These are phyloP conservation scores for Amphipoea lucens DNA, from an alignment of 2,888 invertebrate genomes.

Conservation along the genomic window DNA sequence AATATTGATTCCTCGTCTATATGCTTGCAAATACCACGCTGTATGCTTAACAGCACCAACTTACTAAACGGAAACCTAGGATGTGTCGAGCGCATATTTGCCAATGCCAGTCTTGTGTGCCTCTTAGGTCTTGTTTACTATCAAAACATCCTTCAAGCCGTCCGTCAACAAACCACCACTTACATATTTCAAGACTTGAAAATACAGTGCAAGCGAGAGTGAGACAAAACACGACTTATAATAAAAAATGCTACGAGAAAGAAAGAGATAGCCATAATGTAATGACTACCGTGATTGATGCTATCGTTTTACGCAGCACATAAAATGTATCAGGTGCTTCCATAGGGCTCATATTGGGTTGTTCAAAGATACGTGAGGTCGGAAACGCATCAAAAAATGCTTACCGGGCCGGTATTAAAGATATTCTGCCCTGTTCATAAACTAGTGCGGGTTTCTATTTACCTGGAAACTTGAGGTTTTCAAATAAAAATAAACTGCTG, in stretches of 20 bases:
- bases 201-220: conserved; percentile 31
- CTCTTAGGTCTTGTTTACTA: conserved; percentile 29
- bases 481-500: background rate
- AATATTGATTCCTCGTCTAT: background rate
- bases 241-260: background rate
- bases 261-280: conserved; percentile 36
- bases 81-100: conserved; percentile 11
- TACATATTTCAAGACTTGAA: conserved; percentile 35
- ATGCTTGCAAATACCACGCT: background rate
- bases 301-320: conserved; percentile 57
- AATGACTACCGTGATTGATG: conserved; percentile 56
- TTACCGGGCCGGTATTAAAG: conserved; percentile 43
- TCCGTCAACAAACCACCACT: conserved; percentile 24
- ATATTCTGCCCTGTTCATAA: conserved; percentile 26
- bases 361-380: conserved; percentile 61
- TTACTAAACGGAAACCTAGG: conserved; percentile 9
- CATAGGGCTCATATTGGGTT: conserved; percentile 39
- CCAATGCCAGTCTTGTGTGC: conserved; percentile 8
- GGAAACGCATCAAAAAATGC: conserved; percentile 65
- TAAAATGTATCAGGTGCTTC: conserved; percentile 64
- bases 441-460: conserved; percentile 34
- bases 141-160: conserved; percentile 20
- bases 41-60: conserved; percentile 1
- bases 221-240: conserved; percentile 11
- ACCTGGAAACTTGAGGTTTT: conserved; percentile 5